Base-by-base conservation (phyloP, 64 coral and sea anemone genomes). In the Astreopora myriophthalma region DNA sequence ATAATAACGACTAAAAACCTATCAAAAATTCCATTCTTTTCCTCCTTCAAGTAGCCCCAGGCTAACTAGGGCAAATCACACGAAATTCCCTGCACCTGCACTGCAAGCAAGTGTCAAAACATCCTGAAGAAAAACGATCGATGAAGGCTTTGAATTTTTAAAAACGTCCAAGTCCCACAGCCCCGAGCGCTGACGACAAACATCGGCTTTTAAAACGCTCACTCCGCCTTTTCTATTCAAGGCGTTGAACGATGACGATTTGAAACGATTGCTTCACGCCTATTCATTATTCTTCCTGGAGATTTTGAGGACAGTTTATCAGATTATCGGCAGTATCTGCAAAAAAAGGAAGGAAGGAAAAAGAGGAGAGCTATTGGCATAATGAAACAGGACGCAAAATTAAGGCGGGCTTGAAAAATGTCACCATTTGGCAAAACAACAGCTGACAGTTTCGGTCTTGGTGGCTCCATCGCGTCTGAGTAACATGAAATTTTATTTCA, bases 381-480 rank as follows among this genome's bases (percentile, higher is more conserved):
- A 63, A 74, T 52, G 42, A 74, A 61, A 25, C 31, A 32, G 32
- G 34, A 83, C 71, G 70, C 29, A 48, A 96, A 89, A 83, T 44
- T 44, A 70, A 85, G 94, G 94, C 85, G 94, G 89, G 74, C 90
- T 83, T 76, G 0, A 30, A n/a, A 37, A 32, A 64, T 78, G 90
- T 92, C 85, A 96, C 9, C 69, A 46, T 88, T 34, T 84, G 86
- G 94, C 80, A 96, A 92, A 85, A 75, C 36, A 77, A 84, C 94
- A 96, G 75, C 90, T 92, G 94, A 92, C 86, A 85, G 12, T 10
- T 72, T 69, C 80, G 74, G 94, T 96, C 24, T 39, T 57, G 5
- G 4, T 89, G 94, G 94, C 94, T 89, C 94, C 94, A 35, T n/a
- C 0, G 20, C 48, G 94, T 96, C 94, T 87, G 34, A 39, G 36